Percentiles rank a stretch among this genome's conserved stretches.
Conservation (phyloP, 2,113 vertebrate species). For the Hemibagrus wyckioides region DNA sequence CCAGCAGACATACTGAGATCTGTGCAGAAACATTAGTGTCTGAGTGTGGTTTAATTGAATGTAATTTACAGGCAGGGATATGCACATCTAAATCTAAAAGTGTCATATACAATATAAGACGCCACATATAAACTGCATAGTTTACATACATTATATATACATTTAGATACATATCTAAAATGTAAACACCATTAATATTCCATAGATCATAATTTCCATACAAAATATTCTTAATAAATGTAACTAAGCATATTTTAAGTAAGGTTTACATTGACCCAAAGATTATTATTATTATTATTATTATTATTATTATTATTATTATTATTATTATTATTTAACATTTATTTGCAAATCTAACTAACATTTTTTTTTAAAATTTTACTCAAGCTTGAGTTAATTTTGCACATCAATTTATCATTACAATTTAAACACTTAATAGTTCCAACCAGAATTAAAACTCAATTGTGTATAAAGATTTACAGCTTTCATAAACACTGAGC, state of each 20-base stretch:
- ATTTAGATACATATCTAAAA: background rate
- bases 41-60: background rate
- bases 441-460: background rate
- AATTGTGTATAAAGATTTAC: background rate
- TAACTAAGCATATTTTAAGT: background rate
- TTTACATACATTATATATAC: background rate
- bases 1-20: background rate
- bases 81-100: background rate
- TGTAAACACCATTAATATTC: background rate
- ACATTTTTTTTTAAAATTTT: background rate
- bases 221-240: background rate
- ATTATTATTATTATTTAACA: too few relatives aligned
- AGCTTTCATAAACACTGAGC: background rate
- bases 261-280: background rate
- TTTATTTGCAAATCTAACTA: background rate
- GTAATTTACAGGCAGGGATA: background rate
- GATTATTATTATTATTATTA: too few relatives aligned
- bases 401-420: background rate
- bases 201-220: background rate
- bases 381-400: background rate
- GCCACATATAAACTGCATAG: too few relatives aligned
- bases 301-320: too few relatives aligned
- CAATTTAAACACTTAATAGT: too few relatives aligned
- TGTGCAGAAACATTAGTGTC: background rate
- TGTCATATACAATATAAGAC: background rate